Evolutionary conservation across 2,113 vertebrate genomes (phyloP).

Genomic region (Phainopepla nitens): DNA sequence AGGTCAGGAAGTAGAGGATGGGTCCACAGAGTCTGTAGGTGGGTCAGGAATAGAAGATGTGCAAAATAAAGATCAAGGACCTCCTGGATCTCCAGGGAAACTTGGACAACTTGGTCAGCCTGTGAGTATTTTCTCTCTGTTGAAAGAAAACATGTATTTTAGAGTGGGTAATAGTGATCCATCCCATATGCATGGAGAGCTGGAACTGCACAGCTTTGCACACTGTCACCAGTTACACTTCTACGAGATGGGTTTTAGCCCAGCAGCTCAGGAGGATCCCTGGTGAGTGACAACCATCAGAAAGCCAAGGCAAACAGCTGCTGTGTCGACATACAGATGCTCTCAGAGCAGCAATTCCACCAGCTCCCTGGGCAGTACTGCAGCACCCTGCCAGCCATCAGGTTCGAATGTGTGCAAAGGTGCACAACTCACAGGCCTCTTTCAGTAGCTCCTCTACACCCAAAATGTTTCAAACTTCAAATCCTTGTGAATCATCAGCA

Average conservation of each 20-base stretch:
- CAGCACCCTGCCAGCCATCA: background rate
- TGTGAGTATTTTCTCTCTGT: conserved; percentile 64
- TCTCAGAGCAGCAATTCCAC: background rate
- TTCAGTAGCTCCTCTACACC: background rate
- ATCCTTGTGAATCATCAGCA: background rate
- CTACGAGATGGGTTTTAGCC: background rate
- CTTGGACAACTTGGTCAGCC: conserved; percentile 66
- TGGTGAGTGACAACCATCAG: background rate
- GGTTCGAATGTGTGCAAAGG: background rate
- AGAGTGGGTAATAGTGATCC: background rate
- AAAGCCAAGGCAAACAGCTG: background rate
- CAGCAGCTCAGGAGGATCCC: background rate
- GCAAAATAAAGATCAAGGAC: conserved; percentile 65
- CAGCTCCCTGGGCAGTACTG: background rate
- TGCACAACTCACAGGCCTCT: background rate
- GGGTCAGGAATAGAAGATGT: conserved; percentile 55
- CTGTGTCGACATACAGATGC: accelerated
- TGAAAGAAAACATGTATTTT: background rate
- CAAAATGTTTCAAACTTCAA: background rate
- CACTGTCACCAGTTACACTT: background rate
- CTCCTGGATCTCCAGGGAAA: conserved; percentile 19
- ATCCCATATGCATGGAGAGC: background rate
- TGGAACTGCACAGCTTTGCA: background rate
- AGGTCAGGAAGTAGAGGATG: conserved; percentile 69
- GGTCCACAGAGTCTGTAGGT: conserved; percentile 62